Base-by-base conservation (phyloP, 2,888 invertebrate genomes). In the Nebria brevicollis region DNA sequence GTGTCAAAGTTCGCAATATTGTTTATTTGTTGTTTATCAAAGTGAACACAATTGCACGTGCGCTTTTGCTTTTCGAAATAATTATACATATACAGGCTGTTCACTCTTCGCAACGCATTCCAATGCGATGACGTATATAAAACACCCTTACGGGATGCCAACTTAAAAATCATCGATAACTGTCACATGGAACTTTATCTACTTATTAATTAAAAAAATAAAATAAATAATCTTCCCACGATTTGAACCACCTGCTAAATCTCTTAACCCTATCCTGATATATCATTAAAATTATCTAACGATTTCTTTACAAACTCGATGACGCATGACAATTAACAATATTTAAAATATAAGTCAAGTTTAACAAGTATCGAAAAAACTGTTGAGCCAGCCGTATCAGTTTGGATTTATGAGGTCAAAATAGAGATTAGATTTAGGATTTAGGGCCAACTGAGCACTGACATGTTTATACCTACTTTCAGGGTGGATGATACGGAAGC, bases 391-490 rank as follows among this genome's bases (percentile, higher is more conserved):
- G 66, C n/a, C 54, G 54, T 54, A 54, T 54, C 54, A 54, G 54
- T 54, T 54, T 54, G 54, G 54, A 54, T 43, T 66, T 79, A 79
- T 74, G 79, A 42, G 79, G 74, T 79, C 79, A 74, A 79, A 54
- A 77, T 72, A 79, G 79, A 79, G 79, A 79, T 79, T 79, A 79
- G 25, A 79, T 74, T 79, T 74, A 25, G 74, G 74, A 72, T 34
- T 70, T 70, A 43, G 54, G 68, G 72, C 79, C 34, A 34, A 34
- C 34, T 73, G 79, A 54, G 73, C 42, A 66, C 34, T 79, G 79
- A 79, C 79, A 79, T 74, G 74, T 79, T 79, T 79, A 79, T 79
- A 79, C 74, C 74, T 79, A 74, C 26, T 43, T 70, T 13, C 8
- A 20, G 43, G 79, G 79, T 65, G 54, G 66, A 78, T 75, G 54